A percentile compares a stretch with the other conserved stretches of the same genome.
phyloP scores from a whole-genome alignment of 1,140 invertebrate genomes.

The Drosophila ohnishii region DNA sequence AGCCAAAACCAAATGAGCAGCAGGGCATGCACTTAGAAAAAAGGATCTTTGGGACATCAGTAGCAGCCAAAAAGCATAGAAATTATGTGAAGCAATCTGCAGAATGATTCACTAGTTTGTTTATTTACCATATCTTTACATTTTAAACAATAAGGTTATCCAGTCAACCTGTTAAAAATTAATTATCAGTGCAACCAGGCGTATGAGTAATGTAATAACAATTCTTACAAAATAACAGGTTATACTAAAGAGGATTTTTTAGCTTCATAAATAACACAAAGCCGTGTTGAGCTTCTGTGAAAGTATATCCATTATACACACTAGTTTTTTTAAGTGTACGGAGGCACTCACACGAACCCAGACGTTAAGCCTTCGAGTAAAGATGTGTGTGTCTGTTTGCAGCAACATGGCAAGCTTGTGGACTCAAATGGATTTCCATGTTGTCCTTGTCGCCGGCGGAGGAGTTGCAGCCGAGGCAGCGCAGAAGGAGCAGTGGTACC shows the following conservation, averaged over 20 bases:
- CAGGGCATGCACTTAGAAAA: slow-evolving; percentile 32
- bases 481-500: neutral
- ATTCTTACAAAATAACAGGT: neutral
- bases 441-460: slow-evolving; percentile 58
- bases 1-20: slow-evolving; percentile 59
- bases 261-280: neutral
- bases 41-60: slow-evolving; percentile 1
- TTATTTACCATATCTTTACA: neutral
- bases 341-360: slow-evolving; percentile 8
- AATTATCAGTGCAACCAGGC: no score
- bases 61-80: neutral
- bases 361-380: neutral
- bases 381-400: slow-evolving; percentile 11
- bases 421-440: slow-evolving; percentile 72
- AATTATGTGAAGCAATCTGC: slow-evolving; percentile 3
- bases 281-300: no score
- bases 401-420: slow-evolving; percentile 58
- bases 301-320: neutral
- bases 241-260: neutral
- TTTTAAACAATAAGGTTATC: no score
- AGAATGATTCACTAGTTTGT: neutral
- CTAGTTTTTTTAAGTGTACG: slow-evolving; percentile 13
- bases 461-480: slow-evolving; percentile 24
- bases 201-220: neutral
- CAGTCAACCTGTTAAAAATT: neutral